A percentile compares a stretch with the other conserved stretches of the same genome.
Conservation (phyloP, 2,797 vertebrate genomes). For the Gymnoscopelus microlampas region DNA sequence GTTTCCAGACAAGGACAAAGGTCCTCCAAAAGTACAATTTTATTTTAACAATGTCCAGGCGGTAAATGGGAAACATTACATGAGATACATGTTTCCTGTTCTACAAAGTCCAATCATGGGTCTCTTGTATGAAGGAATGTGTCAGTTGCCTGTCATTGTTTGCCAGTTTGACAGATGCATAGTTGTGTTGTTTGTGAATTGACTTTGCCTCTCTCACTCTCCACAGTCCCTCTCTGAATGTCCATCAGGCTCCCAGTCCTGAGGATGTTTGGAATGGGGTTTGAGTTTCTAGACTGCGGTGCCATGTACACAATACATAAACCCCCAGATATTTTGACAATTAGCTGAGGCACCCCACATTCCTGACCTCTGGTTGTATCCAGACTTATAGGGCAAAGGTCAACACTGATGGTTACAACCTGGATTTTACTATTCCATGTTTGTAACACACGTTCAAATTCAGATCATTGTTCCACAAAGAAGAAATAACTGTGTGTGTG, state of each 20-base stretch:
- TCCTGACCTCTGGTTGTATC: conserved; percentile 61
- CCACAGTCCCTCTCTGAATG: conserved; percentile 2
- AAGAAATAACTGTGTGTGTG: too few species aligned
- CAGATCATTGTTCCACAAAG: background rate
- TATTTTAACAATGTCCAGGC: background rate
- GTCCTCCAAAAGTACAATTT: background rate
- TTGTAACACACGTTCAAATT: background rate
- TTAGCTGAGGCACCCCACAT: conserved; percentile 68
- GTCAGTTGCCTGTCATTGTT: conserved; percentile 68
- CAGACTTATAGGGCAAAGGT: conserved; percentile 64
- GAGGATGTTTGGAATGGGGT: conserved; percentile 18
- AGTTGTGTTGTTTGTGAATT: conserved; percentile 53
- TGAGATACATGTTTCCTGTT: background rate
- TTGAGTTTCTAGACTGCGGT: conserved; percentile 40
- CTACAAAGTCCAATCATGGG: background rate
- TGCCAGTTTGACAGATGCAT: conserved; percentile 36
- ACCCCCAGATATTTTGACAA: conserved; percentile 51
- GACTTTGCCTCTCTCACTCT: conserved; percentile 11
- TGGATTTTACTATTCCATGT: conserved; percentile 13
- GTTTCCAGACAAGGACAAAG: too few species aligned
- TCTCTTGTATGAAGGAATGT: conserved; percentile 63
- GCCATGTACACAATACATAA: conserved; percentile 55
- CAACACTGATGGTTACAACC: conserved; percentile 29
- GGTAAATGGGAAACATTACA: conserved; percentile 2
- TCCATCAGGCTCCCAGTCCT: conserved; percentile 17